These are phyloP conservation scores for Brachyalestes nurse DNA, from an alignment of 2,797 vertebrate genomes.

Conservation along the genomic window DNA sequence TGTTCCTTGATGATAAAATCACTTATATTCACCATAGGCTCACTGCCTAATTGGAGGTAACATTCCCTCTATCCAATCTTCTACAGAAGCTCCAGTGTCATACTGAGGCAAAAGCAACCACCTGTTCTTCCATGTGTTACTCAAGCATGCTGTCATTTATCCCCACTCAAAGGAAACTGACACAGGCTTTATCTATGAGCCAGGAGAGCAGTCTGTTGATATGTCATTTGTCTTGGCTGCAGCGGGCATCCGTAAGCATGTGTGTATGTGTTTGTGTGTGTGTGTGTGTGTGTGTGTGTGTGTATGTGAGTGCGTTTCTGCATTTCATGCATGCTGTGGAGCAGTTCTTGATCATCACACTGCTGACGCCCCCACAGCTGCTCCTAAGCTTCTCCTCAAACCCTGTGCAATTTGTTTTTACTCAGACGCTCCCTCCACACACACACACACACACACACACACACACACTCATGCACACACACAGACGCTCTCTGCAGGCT, in stretches of 20 bases:
- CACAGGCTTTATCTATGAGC: conserved; percentile 17
- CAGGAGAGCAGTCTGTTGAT: conserved; percentile 9
- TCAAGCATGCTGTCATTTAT: conserved; percentile 25
- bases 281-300: background rate
- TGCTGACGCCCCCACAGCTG: conserved; percentile 36
- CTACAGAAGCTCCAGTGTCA: conserved; percentile 5
- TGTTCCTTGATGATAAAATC: background rate
- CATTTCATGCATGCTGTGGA: background rate
- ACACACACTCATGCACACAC: background rate
- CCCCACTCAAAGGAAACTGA: conserved; percentile 11
- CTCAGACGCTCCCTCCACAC: background rate
- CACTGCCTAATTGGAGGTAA: background rate
- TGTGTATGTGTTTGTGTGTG: background rate
- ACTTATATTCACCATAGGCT: background rate
- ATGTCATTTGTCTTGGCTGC: conserved; percentile 5
- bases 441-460: conserved; percentile 7
- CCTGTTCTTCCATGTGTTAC: conserved; percentile 37
- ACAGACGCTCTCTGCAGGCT: conserved; percentile 5
- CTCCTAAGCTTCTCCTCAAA: conserved; percentile 12
- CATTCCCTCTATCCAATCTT: background rate
- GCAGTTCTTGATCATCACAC: conserved; percentile 31
- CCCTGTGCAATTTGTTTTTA: background rate
- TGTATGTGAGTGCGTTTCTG: background rate
- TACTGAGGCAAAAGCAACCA: conserved; percentile 2
- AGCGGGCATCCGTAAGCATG: background rate